A percentile compares a stretch with the other conserved stretches of the same genome.
phyloP scores from a whole-genome alignment of 2,888 invertebrate genomes.

The Gortyna flavago region DNA sequence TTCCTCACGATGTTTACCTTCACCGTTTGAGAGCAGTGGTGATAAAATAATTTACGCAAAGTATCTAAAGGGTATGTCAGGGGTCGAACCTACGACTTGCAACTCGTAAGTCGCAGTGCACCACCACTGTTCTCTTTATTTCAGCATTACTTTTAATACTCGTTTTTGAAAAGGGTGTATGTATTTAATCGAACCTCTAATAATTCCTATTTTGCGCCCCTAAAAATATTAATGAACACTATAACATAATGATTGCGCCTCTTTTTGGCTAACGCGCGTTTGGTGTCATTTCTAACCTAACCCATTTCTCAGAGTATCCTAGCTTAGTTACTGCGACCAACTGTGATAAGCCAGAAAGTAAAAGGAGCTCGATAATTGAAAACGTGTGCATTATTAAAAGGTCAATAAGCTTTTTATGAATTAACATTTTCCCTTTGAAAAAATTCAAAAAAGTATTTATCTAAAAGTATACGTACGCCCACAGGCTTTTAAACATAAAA shows the following conservation, averaged over 20 bases:
- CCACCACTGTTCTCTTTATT: not conserved
- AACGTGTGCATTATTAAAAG: not conserved
- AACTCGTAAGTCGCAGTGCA: too few species aligned
- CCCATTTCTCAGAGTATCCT: not conserved
- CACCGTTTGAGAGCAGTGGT: too few species aligned
- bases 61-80: too few species aligned
- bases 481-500: constrained; percentile 25
- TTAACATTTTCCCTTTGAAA: not conserved
- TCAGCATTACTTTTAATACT: not conserved
- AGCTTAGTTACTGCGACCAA: not conserved
- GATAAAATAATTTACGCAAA: too few species aligned
- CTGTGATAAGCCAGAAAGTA: not conserved
- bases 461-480: not conserved
- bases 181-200: not conserved
- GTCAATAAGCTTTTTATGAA: not conserved
- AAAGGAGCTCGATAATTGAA: not conserved
- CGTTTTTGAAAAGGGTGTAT: not conserved
- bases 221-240: not conserved
- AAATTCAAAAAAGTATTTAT: too few species aligned
- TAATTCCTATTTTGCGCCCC: not conserved
- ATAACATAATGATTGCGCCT: not conserved
- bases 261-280: not conserved
- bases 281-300: not conserved
- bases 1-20: too few species aligned
- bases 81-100: too few species aligned